Percentiles rank a stretch among this genome's conserved stretches.
Evolutionary conservation across 2,797 vertebrate species (phyloP).

Genomic region (Hippoglossus hippoglossus): DNA sequence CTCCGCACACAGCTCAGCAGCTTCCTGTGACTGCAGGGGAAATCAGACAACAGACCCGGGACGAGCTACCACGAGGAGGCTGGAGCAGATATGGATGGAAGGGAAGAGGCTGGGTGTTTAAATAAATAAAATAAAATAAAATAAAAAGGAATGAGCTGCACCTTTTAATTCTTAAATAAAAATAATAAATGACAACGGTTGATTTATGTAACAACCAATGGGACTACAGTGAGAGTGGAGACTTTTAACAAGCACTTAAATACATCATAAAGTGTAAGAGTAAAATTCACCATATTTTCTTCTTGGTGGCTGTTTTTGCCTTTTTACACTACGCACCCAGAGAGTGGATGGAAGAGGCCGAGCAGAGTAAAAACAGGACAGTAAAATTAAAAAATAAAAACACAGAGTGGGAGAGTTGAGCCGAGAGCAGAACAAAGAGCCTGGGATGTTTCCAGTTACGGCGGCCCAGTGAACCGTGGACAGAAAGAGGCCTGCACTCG

Average conservation of each 20-base stretch:
- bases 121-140: no score
- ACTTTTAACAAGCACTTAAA: no score
- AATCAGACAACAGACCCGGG: neutral
- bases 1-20: neutral
- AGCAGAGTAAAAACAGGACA: no score
- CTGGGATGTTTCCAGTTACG: constrained; percentile 49
- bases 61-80: neutral
- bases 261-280: no score
- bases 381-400: neutral
- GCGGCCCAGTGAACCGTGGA: constrained; percentile 34
- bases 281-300: no score
- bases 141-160: neutral
- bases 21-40: constrained; percentile 15
- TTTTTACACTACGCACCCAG: no score
- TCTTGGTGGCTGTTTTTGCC: no score
- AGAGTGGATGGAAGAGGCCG: neutral
- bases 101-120: no score
- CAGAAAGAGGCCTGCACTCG: constrained; percentile 44
- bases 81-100: neutral
- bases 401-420: neutral
- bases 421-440: constrained; percentile 32
- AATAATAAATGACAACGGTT: neutral
- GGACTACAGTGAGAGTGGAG: neutral
- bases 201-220: no score
- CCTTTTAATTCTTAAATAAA: neutral